These are phyloP conservation scores for Apotomis capreana DNA, from an alignment of 2,888 invertebrate genomes.

Conservation along the genomic window DNA sequence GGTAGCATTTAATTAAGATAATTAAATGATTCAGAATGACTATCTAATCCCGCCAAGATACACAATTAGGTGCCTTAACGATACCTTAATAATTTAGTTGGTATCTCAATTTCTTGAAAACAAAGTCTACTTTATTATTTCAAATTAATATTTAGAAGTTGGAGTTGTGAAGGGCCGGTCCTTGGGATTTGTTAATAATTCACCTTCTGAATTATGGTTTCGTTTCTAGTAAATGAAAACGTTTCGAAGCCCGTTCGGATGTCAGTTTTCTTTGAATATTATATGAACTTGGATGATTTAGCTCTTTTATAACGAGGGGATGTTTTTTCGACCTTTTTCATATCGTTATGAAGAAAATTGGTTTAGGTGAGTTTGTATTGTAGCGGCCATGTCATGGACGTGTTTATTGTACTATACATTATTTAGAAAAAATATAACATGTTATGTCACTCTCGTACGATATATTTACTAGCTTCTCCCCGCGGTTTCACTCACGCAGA, in stretches of 20 bases:
- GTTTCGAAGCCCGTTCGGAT: background rate
- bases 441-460: too few species aligned
- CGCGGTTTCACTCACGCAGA: too few species aligned
- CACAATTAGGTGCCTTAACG: background rate
- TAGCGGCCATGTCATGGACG: too few species aligned
- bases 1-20: background rate
- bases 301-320: background rate
- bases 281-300: conserved; percentile 12
- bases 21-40: background rate
- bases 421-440: too few species aligned
- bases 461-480: too few species aligned
- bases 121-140: conserved; percentile 25
- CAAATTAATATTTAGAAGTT: conserved; percentile 35
- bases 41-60: conserved; percentile 5
- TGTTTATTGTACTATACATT: too few species aligned
- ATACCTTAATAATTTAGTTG: conserved; percentile 17
- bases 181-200: conserved; percentile 39
- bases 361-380: background rate
- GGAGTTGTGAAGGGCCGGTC: conserved; percentile 1
- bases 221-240: conserved; percentile 22
- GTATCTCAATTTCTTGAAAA: conserved; percentile 22
- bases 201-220: conserved; percentile 23
- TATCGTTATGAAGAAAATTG: background rate
- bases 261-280: conserved; percentile 22
- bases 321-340: background rate